Percentiles rank a stretch among this genome's conserved stretches.
Conservation (phyloP, 2,113 vertebrate species). For the Ochotona princeps region DNA sequence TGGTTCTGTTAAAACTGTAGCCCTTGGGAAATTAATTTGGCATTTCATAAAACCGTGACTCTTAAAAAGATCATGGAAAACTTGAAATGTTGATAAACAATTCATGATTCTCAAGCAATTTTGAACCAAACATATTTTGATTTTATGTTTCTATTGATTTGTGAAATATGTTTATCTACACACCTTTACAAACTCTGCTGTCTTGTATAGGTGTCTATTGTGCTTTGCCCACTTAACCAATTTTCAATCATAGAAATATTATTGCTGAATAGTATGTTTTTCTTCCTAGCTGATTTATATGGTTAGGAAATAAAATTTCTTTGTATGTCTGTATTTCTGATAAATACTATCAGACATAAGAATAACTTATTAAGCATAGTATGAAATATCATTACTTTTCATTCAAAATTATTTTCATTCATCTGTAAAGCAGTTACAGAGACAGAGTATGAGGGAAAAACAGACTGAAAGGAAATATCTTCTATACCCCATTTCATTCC, state of each 20-base stretch:
- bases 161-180: no score
- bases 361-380: neutral
- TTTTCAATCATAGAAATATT: neutral
- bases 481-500: no score
- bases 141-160: no score
- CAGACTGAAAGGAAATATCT: no score
- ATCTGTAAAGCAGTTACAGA: no score
- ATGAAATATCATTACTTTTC: neutral
- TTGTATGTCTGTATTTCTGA: no score
- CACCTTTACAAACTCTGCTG: neutral
- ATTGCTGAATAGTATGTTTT: neutral
- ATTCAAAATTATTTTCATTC: neutral
- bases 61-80: no score
- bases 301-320: neutral
- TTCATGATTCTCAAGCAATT: no score
- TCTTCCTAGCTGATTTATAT: neutral
- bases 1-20: neutral
- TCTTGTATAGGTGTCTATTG: neutral
- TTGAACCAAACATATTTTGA: no score
- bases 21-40: neutral
- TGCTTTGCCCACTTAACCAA: neutral
- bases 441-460: no score
- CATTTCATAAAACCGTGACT: neutral
- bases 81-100: no score
- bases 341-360: neutral